These are phyloP conservation scores for Pyrocephalus nanus DNA, from an alignment of 2,797 vertebrate species.

Conservation along the genomic window DNA sequence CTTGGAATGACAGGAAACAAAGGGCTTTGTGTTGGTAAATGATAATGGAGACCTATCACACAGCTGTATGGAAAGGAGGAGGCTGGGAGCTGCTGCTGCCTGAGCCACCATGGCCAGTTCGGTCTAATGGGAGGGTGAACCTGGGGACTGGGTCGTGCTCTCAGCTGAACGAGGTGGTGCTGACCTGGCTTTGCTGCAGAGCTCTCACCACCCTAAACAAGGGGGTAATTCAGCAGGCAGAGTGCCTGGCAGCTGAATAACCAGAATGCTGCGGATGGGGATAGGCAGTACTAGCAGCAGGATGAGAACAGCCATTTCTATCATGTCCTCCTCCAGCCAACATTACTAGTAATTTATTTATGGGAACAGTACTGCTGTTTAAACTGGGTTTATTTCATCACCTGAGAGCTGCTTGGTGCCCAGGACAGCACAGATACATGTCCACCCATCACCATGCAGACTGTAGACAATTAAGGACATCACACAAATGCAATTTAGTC, in stretches of 20 bases:
- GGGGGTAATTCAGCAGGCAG: not conserved
- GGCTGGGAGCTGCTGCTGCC: not conserved
- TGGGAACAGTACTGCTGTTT: not conserved
- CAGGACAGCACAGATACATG: not conserved
- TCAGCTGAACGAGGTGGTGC: not conserved
- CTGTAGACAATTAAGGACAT: not conserved
- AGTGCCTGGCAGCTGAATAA: not conserved
- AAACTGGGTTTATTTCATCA: not conserved
- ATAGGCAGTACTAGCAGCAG: not conserved
- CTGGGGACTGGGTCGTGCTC: fast-evolving
- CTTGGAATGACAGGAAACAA: not conserved
- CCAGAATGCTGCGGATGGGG: not conserved
- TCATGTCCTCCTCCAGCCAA: not conserved
- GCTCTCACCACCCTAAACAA: not conserved
- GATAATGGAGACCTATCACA: not conserved
- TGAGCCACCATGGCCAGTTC: not conserved
- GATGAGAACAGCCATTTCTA: not conserved
- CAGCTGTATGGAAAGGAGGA: not conserved
- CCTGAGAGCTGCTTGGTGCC: not conserved
- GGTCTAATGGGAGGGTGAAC: not conserved
- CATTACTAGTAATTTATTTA: not conserved
- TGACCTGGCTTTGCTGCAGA: conserved; percentile 12
- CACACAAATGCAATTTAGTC: not conserved
- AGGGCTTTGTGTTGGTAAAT: not conserved
- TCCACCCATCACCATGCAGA: not conserved